Percentiles rank a stretch among this genome's conserved stretches.
These are phyloP conservation scores for Rhabdophis nuchalis DNA, from an alignment of 2,797 vertebrate genomes.

Conservation along the genomic window DNA sequence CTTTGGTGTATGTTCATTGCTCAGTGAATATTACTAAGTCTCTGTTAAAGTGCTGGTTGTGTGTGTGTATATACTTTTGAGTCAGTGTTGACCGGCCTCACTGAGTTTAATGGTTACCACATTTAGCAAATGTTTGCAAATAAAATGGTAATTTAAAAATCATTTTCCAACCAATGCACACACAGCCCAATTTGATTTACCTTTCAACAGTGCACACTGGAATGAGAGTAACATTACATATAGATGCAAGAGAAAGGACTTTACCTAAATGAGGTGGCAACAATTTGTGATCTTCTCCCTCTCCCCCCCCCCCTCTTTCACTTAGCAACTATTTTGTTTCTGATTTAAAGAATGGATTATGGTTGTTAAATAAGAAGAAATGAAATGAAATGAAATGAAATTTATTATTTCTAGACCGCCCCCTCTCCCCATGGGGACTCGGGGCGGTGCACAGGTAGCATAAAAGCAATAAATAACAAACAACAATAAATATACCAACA, in stretches of 20 bases:
- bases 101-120: background rate
- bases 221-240: background rate
- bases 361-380: background rate
- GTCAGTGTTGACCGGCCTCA: background rate
- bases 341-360: background rate
- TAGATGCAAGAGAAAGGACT: background rate
- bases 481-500: too few relatives aligned
- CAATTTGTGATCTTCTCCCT: background rate
- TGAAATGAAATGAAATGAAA: too few relatives aligned
- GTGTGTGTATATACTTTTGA: background rate
- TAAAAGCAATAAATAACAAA: too few relatives aligned
- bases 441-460: too few relatives aligned
- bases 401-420: too few relatives aligned
- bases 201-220: background rate
- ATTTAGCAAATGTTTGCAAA: background rate
- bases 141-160: background rate
- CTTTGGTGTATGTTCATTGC: background rate
- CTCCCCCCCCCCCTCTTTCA: background rate
- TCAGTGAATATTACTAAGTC: background rate
- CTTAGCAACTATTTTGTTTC: background rate
- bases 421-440: too few relatives aligned
- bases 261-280: background rate
- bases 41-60: background rate
- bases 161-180: background rate
- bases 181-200: background rate